Conservation (phyloP, 2,888 invertebrate species). For the Stenoptilia bipunctidactyla region DNA sequence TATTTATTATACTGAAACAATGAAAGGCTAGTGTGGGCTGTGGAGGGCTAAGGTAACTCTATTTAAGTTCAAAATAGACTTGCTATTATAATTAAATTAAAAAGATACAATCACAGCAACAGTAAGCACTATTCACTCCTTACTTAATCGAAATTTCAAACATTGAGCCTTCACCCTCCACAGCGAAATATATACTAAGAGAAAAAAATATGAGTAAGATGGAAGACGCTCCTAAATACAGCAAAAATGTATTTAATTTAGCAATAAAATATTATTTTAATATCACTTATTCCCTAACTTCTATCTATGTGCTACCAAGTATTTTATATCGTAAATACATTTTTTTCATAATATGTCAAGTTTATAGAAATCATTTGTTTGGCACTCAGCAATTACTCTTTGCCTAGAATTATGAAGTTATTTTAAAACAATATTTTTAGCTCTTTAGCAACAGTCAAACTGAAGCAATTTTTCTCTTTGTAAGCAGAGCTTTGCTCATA, state of each 20-base stretch:
- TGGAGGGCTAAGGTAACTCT: conserved; percentile 1
- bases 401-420: background rate
- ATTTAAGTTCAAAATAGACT: no score
- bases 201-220: conserved; percentile 59
- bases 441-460: conserved; percentile 1
- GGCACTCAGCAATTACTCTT: conserved; percentile 37
- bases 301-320: conserved; percentile 44
- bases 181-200: conserved; percentile 40
- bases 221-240: conserved; percentile 70
- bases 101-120: conserved; percentile 22
- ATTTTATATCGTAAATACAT: conserved; percentile 9
- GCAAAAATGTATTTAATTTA: conserved; percentile 63
- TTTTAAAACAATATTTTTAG: background rate
- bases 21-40: conserved; percentile 50
- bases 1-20: conserved; percentile 45
- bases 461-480: background rate
- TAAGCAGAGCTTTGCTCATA: background rate
- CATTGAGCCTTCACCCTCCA: conserved; percentile 26
- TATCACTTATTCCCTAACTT: conserved; percentile 61
- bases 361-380: conserved; percentile 40
- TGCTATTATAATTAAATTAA: conserved; percentile 9
- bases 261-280: conserved; percentile 49
- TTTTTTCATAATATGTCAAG: no score
- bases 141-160: conserved; percentile 4
- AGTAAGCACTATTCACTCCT: background rate